These are phyloP conservation scores for Latheticus oryzae DNA, from an alignment of 2,888 invertebrate genomes.

Conservation along the genomic window DNA sequence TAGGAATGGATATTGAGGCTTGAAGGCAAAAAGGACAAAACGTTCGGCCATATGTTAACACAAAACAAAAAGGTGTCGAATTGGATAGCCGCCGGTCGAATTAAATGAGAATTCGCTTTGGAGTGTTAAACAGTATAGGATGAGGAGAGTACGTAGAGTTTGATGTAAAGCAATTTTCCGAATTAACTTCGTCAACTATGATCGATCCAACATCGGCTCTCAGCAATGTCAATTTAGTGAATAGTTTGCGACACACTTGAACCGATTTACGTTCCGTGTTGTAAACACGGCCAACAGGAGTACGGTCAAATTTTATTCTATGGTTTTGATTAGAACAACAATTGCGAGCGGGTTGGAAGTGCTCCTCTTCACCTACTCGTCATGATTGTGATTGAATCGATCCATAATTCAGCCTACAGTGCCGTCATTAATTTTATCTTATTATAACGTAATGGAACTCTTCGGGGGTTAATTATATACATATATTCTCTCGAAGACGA, in stretches of 20 bases:
- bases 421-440: constrained; percentile 25
- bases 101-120: constrained; percentile 12
- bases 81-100: constrained; percentile 8
- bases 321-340: constrained; percentile 10
- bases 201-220: constrained; percentile 32
- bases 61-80: constrained; percentile 19
- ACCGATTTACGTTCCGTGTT: constrained; percentile 32
- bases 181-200: constrained; percentile 38
- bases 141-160: constrained; percentile 21
- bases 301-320: constrained; percentile 14
- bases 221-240: constrained; percentile 34
- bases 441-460: constrained; percentile 21
- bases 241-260: constrained; percentile 36
- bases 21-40: constrained; percentile 11
- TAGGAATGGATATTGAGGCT: no score
- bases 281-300: constrained; percentile 35
- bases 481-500: constrained; percentile 1
- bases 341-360: constrained; percentile 3
- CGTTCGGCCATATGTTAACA: constrained; percentile 3
- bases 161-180: constrained; percentile 37
- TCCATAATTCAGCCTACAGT: constrained; percentile 3
- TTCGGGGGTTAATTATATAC: constrained; percentile 22
- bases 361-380: not conserved
- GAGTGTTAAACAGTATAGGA: constrained; percentile 20
- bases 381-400: constrained; percentile 4